phyloP scores from a whole-genome alignment of 2,888 invertebrate species.

The Chrysodeixis includens region DNA sequence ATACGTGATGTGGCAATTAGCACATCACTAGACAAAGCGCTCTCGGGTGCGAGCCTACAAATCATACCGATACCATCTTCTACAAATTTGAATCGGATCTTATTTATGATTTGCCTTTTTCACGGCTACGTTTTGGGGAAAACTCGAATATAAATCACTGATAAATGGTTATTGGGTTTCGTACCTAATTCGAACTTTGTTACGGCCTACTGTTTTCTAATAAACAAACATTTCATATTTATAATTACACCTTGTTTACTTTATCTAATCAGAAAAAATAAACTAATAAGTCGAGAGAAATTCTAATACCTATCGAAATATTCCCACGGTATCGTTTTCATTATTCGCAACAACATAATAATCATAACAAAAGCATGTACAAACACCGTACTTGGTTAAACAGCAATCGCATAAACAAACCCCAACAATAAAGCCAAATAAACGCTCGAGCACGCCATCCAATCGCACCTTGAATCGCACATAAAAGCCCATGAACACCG shows the following conservation, averaged over 20 bases:
- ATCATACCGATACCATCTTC: constrained; percentile 89
- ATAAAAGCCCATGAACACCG: constrained; percentile 88
- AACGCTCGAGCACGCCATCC: constrained; percentile 89
- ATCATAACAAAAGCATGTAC: constrained; percentile 88
- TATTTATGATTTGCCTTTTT: constrained; percentile 90
- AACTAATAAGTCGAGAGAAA: constrained; percentile 57
- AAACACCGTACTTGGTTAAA: constrained; percentile 88
- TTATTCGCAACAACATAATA: constrained; percentile 86
- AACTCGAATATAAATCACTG: constrained; percentile 87
- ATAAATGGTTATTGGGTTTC: constrained; percentile 84
- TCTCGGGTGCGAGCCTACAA: constrained; percentile 88
- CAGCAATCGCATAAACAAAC: constrained; percentile 90
- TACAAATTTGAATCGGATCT: constrained; percentile 90
- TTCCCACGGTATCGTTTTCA: constrained; percentile 79
- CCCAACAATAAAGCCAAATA: constrained; percentile 89
- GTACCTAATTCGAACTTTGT: constrained; percentile 80
- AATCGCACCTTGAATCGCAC: constrained; percentile 89
- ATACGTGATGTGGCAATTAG: constrained; percentile 82
- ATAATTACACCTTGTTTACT: constrained; percentile 36
- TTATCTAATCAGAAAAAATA: constrained; percentile 64
- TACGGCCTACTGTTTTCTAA: constrained; percentile 64
- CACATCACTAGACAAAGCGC: constrained; percentile 87
- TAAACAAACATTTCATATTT: constrained; percentile 58
- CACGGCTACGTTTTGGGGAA: constrained; percentile 88
- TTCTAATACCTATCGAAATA: constrained; percentile 59